Base-by-base conservation (phyloP, 2,888 invertebrate genomes). In the Sisyra terminalis region DNA sequence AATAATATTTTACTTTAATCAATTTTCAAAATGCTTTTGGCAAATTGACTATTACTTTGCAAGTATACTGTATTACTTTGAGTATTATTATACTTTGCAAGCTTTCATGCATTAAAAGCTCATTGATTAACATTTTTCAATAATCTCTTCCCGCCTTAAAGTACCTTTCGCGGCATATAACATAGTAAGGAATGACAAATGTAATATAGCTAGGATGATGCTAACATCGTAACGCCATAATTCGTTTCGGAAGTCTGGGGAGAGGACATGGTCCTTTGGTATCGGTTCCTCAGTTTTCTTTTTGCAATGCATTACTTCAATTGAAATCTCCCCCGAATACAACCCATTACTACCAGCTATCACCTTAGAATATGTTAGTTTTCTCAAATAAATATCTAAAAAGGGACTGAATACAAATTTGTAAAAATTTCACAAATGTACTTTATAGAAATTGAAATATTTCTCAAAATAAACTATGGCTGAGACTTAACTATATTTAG, bases 41-140 rank as follows among this genome's bases (percentile, higher is more conserved):
- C 72, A 56, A 78, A 78, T 52, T 74, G 71, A 18, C 78, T 59
- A 51, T 77, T n/a, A n/a, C n/a, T n/a, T n/a, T n/a, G n/a, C n/a
- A n/a, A n/a, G n/a, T n/a, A n/a, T n/a, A n/a, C n/a, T n/a, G 61
- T 1, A 76, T 72, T 10, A 77, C 73, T 45, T 74, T 74, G n/a
- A n/a, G n/a, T n/a, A n/a, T n/a, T n/a, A n/a, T n/a, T n/a, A n/a
- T n/a, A n/a, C 67, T 59, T 53, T 77, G 77, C 43, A 75, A 65
- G 47, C 65, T 65, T 55, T 77, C 72, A 50, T 76, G 72, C 49
- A 66, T 67, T 49, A 65, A 65, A 2, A 78, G 65, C 56, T 78
- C 77, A 43, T 58, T 67, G 61, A 72, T 70, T 49, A 78, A 69
- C 50, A 77, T 75, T 38, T 60, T 66, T 39, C 67, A 67, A 49